Evolutionary conservation across 2,888 invertebrate species (phyloP).

Genomic region (Drosophila nigritarsus): DNA sequence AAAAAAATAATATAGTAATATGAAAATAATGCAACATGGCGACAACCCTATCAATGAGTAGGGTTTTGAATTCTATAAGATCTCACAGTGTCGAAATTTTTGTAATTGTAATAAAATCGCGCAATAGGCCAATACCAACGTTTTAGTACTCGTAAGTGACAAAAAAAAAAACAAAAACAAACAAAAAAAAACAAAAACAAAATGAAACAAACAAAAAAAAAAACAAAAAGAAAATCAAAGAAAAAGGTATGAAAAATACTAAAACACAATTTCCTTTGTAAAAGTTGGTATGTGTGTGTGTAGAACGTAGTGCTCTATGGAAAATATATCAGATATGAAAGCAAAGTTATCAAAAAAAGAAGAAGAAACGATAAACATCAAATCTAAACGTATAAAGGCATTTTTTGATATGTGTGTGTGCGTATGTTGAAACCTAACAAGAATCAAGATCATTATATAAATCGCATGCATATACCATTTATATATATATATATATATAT

Average conservation of each 20-base stretch:
- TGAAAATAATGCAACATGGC: conserved; percentile 8
- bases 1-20: not conserved
- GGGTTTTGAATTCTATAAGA: conserved; percentile 15
- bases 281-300: conserved; percentile 39
- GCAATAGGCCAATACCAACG: conserved; percentile 59
- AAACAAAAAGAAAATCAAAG: conserved; percentile 3
- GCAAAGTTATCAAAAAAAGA: conserved; percentile 32
- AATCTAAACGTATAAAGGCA: conserved; percentile 32
- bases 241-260: conserved; percentile 16
- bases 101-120: conserved; percentile 56
- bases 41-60: not conserved
- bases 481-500: not conserved
- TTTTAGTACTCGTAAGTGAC: conserved; percentile 43
- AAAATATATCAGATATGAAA: conserved; percentile 35
- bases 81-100: conserved; percentile 54
- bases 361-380: not conserved
- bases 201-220: not conserved
- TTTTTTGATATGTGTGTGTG: conserved; percentile 41
- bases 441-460: conserved; percentile 26
- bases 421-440: conserved; percentile 57
- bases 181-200: not conserved
- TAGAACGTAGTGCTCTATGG: conserved; percentile 42
- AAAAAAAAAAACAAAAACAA: conserved; percentile 17
- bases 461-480: conserved; percentile 1
- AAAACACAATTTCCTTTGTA: conserved; percentile 49